These are phyloP conservation scores for Eristalis intricaria DNA, from an alignment of 2,888 invertebrate species.

Conservation along the genomic window DNA sequence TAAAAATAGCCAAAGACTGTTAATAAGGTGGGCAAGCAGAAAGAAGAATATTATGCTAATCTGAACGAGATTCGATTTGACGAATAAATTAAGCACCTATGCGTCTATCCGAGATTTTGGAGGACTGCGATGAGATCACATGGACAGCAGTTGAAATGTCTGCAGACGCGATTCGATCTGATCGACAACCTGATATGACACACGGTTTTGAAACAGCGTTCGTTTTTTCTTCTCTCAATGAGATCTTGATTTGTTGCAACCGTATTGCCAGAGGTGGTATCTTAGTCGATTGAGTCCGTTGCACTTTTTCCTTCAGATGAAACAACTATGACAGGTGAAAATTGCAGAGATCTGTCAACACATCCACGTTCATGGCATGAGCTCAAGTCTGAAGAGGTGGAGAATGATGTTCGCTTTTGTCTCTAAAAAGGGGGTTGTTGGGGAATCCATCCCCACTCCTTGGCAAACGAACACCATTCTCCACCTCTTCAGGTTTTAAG, in stretches of 20 bases:
- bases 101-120: not conserved
- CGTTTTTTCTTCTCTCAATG: not conserved
- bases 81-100: not conserved
- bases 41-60: not conserved
- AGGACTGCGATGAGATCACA: not conserved
- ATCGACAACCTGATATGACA: not conserved
- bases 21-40: not conserved
- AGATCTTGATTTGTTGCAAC: not conserved
- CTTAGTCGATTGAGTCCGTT: not conserved
- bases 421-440: too few relatives aligned
- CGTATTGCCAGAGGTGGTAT: not conserved
- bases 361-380: too few relatives aligned
- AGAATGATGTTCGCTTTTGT: too few relatives aligned
- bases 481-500: too few relatives aligned
- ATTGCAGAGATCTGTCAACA: too few relatives aligned
- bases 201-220: not conserved
- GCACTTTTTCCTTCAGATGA: not conserved
- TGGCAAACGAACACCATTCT: too few relatives aligned
- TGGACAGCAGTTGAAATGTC: not conserved
- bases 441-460: too few relatives aligned
- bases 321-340: not conserved
- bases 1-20: constrained; percentile 8
- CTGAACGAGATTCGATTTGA: not conserved
- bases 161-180: not conserved
- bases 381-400: too few relatives aligned